Conservation (phyloP, 2,797 vertebrate species). For the Pangasius larnaudii region DNA sequence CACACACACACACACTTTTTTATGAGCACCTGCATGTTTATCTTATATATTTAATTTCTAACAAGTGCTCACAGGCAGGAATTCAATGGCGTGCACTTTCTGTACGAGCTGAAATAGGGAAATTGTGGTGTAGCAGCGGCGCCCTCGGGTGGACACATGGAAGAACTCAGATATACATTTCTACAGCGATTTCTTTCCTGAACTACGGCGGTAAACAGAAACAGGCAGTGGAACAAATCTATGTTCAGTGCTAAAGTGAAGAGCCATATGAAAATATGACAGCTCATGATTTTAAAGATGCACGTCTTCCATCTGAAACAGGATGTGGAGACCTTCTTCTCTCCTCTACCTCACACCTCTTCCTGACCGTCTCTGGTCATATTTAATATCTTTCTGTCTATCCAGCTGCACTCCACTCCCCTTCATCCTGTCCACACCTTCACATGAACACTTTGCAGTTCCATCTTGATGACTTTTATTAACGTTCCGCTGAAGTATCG, state of each 20-base stretch:
- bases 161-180: neutral
- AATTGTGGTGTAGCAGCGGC: slow-evolving; percentile 17
- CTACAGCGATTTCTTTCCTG: neutral
- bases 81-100: neutral
- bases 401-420: neutral
- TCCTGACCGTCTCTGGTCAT: neutral
- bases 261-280: neutral
- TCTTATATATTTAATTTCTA: neutral
- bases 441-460: neutral
- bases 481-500: neutral
- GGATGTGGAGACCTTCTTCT: neutral
- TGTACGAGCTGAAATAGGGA: neutral
- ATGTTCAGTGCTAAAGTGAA: neutral
- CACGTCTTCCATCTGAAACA: neutral
- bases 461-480: neutral
- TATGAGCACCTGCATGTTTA: neutral
- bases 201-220: neutral
- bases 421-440: neutral
- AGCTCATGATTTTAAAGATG: neutral
- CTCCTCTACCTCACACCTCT: neutral
- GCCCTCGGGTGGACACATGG: slow-evolving; percentile 24
- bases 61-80: neutral
- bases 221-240: neutral
- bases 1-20: neutral
- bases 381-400: neutral